Evolutionary conservation across 2,113 vertebrate species (phyloP).

Genomic region (Oriolus oriolus): DNA sequence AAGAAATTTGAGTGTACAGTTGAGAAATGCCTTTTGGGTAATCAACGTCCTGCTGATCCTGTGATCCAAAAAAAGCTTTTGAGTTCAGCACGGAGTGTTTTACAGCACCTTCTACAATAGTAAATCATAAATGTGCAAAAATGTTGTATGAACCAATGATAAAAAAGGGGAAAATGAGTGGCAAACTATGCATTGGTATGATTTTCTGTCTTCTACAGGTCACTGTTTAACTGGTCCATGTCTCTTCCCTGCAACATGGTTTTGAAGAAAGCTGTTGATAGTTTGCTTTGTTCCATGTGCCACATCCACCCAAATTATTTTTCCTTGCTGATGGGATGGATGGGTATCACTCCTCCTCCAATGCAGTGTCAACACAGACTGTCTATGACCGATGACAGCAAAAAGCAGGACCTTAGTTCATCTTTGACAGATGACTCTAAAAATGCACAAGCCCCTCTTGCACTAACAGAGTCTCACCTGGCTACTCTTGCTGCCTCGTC

Average conservation of each 20-base stretch:
- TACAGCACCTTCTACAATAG: not conserved
- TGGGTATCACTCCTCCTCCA: slow-evolving; percentile 87
- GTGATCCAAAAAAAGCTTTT: not conserved
- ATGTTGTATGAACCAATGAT: not conserved
- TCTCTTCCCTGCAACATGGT: slow-evolving; percentile 93
- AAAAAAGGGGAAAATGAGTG: not conserved
- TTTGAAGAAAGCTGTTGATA: slow-evolving; percentile 98
- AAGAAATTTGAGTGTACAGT: not conserved
- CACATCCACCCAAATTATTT: slow-evolving; percentile 97
- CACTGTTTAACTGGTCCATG: slow-evolving; percentile 97
- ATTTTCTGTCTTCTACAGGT: slow-evolving; percentile 69
- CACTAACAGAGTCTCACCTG: slow-evolving; percentile 89
- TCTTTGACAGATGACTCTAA: slow-evolving; percentile 95
- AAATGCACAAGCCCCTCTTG: slow-evolving; percentile 85
- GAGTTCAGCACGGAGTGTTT: not conserved
- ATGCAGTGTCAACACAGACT: slow-evolving; percentile 87
- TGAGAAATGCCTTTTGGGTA: not conserved
- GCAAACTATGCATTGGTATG: not conserved
- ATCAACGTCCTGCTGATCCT: not conserved
- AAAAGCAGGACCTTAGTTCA: slow-evolving; percentile 89
- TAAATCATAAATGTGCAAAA: not conserved
- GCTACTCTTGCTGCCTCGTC: slow-evolving; percentile 92
- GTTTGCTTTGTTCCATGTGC: slow-evolving; percentile 96
- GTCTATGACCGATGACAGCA: slow-evolving; percentile 95
- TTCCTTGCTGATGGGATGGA: slow-evolving; percentile 97